Conservation (phyloP, 2,113 vertebrate genomes). For the Bostrychus sinensis region DNA sequence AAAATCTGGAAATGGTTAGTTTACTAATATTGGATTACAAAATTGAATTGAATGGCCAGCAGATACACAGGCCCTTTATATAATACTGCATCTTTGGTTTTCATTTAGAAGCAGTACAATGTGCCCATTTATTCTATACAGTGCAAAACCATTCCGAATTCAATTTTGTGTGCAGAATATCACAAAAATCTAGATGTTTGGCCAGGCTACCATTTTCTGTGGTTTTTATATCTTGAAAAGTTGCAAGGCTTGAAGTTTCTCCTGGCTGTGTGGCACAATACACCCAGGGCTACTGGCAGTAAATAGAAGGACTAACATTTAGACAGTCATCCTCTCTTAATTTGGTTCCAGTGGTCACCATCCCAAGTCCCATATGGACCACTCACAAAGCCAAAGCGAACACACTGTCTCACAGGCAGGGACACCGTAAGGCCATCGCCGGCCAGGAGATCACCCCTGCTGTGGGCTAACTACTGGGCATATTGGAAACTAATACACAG, state of each 20-base stretch:
- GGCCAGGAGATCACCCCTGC: neutral
- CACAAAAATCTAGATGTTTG: neutral
- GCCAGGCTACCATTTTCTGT: neutral
- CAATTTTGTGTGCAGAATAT: neutral
- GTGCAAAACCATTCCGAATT: too few species aligned
- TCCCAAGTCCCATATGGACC: neutral
- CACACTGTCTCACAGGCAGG: neutral
- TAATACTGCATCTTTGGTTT: too few species aligned
- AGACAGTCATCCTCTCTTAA: constrained; percentile 1
- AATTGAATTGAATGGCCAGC: too few species aligned
- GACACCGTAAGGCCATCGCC: neutral
- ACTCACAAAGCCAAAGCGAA: constrained; percentile 1
- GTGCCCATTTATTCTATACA: too few species aligned
- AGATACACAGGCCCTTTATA: too few species aligned
- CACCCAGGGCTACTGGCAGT: neutral
- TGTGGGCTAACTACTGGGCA: neutral
- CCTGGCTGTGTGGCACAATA: neutral
- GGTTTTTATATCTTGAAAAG: neutral
- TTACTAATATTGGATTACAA: too few species aligned
- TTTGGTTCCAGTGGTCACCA: neutral
- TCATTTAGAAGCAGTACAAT: too few species aligned
- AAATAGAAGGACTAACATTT: neutral
- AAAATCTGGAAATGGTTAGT: too few species aligned
- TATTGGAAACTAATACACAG: constrained; percentile 4
- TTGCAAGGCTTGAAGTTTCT: neutral